Evolutionary conservation across 2,113 vertebrate species (phyloP).

Genomic region (Arvicanthis niloticus): DNA sequence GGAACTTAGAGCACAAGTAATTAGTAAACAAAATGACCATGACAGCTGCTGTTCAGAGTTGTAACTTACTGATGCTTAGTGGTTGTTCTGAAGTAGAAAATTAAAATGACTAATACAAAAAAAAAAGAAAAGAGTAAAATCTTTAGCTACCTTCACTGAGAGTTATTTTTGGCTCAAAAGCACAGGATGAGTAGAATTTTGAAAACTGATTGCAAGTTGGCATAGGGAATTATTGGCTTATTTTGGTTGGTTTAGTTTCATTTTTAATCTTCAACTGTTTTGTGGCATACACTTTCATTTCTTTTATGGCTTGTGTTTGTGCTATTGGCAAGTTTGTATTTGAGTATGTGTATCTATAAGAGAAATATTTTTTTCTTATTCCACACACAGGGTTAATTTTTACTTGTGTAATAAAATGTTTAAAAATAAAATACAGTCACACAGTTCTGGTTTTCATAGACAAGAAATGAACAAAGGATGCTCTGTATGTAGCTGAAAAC

Average conservation of each 20-base stretch:
- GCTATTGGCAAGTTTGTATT: neutral
- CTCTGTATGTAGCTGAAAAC: slow-evolving; percentile 60
- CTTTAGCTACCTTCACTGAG: slow-evolving; percentile 1
- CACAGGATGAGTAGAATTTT: slow-evolving; percentile 42
- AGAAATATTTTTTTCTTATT: neutral
- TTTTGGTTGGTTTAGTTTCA: slow-evolving; percentile 6
- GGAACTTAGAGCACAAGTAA: neutral
- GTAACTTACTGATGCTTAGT: slow-evolving; percentile 22
- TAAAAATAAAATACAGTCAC: neutral
- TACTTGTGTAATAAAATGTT: slow-evolving; percentile 28
- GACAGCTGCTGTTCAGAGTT: neutral
- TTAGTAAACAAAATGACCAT: neutral
- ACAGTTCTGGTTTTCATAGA: slow-evolving; percentile 29
- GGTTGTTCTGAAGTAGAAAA: neutral
- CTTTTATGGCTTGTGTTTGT: slow-evolving; percentile 33
- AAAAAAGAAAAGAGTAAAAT: neutral
- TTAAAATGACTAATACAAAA: neutral
- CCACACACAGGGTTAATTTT: neutral
- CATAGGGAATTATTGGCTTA: slow-evolving; percentile 23
- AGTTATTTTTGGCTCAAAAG: slow-evolving; percentile 50
- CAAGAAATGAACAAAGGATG: slow-evolving; percentile 38
- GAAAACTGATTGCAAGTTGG: slow-evolving; percentile 15
- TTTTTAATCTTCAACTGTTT: slow-evolving; percentile 2
- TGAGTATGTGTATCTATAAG: neutral
- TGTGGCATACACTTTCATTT: neutral